Percentiles rank a stretch among this genome's conserved stretches.
These are phyloP conservation scores for Conistra vaccinii DNA, from an alignment of 2,888 invertebrate genomes.

Conservation along the genomic window DNA sequence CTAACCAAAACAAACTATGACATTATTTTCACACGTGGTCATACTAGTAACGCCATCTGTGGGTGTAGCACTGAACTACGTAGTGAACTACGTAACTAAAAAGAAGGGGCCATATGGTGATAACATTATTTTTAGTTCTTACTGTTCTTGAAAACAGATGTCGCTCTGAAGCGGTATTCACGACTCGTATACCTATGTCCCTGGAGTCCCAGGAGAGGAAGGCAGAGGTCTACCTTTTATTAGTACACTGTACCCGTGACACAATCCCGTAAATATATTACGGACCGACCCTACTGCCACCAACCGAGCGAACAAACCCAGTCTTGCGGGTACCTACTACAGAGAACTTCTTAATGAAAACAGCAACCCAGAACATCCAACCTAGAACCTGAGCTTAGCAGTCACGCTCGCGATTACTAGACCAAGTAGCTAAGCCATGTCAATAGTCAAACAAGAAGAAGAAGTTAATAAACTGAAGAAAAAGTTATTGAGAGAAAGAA, in stretches of 20 bases:
- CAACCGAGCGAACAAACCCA: background rate
- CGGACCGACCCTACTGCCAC: no score
- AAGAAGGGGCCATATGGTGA: no score
- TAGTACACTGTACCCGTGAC: no score
- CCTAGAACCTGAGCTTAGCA: background rate
- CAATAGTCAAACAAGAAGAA: background rate
- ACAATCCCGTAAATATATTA: background rate
- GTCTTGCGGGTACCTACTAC: background rate
- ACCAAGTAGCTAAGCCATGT: background rate
- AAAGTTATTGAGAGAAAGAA: background rate
- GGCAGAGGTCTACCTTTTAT: background rate
- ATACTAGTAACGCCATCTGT: slow-evolving; percentile 54
- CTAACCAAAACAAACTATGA: slow-evolving; percentile 59
- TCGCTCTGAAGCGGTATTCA: background rate
- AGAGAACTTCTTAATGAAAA: background rate
- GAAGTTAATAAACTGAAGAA: no score
- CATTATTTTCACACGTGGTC: slow-evolving; percentile 41
- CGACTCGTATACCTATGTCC: no score
- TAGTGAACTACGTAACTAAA: background rate
- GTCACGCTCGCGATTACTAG: background rate
- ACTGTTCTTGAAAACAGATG: slow-evolving; percentile 26
- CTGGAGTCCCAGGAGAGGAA: accelerated
- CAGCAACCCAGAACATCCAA: background rate
- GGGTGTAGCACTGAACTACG: background rate
- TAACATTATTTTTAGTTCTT: background rate